phyloP scores from a whole-genome alignment of 2,797 vertebrate species.

The Acipenser oxyrinchus region DNA sequence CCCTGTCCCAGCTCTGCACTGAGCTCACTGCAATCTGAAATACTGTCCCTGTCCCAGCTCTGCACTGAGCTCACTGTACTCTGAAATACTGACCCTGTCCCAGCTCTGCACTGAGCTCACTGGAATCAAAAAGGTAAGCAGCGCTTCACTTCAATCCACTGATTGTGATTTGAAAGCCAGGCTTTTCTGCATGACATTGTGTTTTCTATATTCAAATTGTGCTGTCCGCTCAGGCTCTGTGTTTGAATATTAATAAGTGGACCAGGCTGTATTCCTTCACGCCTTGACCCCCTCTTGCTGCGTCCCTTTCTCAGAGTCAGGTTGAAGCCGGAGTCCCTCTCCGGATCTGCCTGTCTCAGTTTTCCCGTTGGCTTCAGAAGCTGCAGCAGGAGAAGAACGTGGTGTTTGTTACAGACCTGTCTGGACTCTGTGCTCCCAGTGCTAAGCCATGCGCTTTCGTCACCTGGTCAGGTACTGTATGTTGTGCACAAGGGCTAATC shows the following conservation, averaged over 20 bases:
- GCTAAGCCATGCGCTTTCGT: conserved; percentile 72
- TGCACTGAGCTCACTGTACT: background rate
- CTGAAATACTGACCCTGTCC: background rate
- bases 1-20: background rate
- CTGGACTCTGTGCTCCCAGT: conserved; percentile 27
- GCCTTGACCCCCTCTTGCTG: background rate
- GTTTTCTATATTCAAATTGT: too few relatives aligned
- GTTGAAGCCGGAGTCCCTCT: conserved; percentile 83
- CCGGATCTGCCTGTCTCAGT: conserved; percentile 78
- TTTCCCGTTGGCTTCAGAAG: conserved; percentile 77
- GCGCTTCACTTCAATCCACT: too few relatives aligned
- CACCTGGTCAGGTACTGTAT: conserved; percentile 84
- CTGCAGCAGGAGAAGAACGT: conserved; percentile 70
- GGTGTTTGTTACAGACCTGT: conserved; percentile 42
- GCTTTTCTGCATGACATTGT: too few relatives aligned
- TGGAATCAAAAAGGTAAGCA: too few relatives aligned
- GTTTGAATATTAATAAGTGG: too few relatives aligned
- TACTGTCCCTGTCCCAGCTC: background rate
- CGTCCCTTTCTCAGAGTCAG: conserved; percentile 55
- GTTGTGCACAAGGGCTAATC: background rate
- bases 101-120: too few relatives aligned
- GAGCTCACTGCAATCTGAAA: background rate
- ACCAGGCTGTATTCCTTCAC: too few relatives aligned
- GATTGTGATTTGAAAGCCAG: too few relatives aligned
- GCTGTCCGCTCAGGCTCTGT: too few relatives aligned